Evolutionary conservation across 2,888 invertebrate species (phyloP).

Genomic region (Carabus problematicus): DNA sequence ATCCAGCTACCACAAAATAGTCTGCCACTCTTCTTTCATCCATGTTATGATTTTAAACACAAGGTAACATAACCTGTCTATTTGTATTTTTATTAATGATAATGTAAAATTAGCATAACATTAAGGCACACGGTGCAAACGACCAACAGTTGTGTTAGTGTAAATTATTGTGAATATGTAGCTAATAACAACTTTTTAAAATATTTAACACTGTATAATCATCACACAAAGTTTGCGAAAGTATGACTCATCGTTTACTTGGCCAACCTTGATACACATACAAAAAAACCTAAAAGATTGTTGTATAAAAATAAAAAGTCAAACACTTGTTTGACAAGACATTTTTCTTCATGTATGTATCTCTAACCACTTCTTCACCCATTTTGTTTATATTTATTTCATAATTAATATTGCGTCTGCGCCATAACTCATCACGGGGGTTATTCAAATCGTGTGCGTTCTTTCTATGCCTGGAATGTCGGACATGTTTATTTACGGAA

Average conservation of each 20-base stretch:
- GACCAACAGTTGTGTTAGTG: conserved; percentile 28
- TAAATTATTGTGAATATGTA: conserved; percentile 21
- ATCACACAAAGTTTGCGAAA: conserved; percentile 30
- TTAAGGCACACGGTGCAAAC: conserved; percentile 41
- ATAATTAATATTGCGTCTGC: conserved; percentile 36
- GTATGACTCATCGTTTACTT: conserved; percentile 42
- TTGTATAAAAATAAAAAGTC: conserved; percentile 38
- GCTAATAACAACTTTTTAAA: conserved; percentile 28
- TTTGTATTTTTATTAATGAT: conserved; percentile 30
- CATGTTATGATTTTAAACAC: conserved; percentile 61
- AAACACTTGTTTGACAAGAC: conserved; percentile 37
- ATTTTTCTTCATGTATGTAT: conserved; percentile 24
- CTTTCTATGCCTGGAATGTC: too few relatives aligned
- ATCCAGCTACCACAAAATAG: conserved; percentile 97
- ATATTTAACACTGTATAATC: conserved; percentile 34
- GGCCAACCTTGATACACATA: conserved; percentile 38
- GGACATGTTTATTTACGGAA: too few relatives aligned
- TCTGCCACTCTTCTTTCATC: conserved; percentile 91
- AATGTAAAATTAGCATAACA: conserved; percentile 36
- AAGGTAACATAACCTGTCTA: conserved; percentile 39
- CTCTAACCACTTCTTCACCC: conserved; percentile 31
- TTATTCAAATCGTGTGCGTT: conserved; percentile 4
- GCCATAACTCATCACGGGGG: conserved; percentile 8
- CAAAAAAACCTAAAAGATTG: conserved; percentile 36
- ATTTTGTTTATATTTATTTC: conserved; percentile 40